These are phyloP conservation scores for Hydractinia echinata DNA, from an alignment of 30 jellyfish, hydroid and myxozoan species.

Conservation along the genomic window DNA sequence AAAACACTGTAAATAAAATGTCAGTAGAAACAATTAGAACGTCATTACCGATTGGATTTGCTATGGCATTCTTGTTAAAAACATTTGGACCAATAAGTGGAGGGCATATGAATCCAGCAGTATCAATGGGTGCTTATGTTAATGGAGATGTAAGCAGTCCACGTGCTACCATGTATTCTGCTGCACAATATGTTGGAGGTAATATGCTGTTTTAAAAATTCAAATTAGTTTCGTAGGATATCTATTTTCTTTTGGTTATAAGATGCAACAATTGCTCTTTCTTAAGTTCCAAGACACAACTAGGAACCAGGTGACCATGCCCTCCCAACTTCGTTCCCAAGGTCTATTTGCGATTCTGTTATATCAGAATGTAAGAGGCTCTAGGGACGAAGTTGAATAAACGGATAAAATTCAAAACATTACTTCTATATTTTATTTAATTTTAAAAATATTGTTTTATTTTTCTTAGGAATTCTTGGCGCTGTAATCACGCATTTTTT, in stretches of 20 bases:
- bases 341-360: too few relatives aligned
- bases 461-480: not conserved
- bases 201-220: not conserved
- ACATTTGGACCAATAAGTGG: conserved; percentile 1
- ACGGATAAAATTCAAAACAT: too few relatives aligned
- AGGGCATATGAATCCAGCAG: conserved; percentile 13
- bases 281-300: too few relatives aligned
- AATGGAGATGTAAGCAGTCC: conserved; percentile 3
- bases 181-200: conserved; percentile 10
- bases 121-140: not conserved
- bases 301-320: too few relatives aligned
- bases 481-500: not conserved
- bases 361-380: too few relatives aligned
- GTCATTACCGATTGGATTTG: conserved; percentile 1
- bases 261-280: too few relatives aligned
- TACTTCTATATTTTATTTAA: too few relatives aligned
- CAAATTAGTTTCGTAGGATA: too few relatives aligned
- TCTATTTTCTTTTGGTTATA: too few relatives aligned
- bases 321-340: too few relatives aligned
- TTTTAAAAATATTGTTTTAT: too few relatives aligned
- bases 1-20: not conserved
- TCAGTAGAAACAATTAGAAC: not conserved
- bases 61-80: not conserved
- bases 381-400: too few relatives aligned
- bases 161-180: conserved; percentile 7